Evolutionary conservation across 1,140 invertebrate species (phyloP).

Genomic region (Adelges cooleyi): DNA sequence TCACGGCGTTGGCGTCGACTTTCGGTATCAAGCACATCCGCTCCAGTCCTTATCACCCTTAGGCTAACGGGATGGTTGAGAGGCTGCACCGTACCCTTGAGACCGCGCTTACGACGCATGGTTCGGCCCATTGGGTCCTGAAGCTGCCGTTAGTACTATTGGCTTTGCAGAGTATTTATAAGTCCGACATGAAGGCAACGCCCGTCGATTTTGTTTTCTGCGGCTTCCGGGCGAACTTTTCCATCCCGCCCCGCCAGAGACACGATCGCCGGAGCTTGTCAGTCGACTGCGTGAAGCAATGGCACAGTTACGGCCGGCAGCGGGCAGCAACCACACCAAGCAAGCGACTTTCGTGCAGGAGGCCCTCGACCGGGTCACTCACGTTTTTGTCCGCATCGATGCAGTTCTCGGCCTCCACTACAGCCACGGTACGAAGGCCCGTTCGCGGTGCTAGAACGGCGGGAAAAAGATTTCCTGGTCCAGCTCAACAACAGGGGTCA

Average conservation of each 20-base stretch:
- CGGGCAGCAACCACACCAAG: not conserved
- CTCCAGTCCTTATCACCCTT: constrained; percentile 38
- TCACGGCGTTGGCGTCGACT: not conserved
- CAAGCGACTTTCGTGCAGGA: constrained; percentile 31
- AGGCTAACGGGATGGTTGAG: constrained; percentile 35
- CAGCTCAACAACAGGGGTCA: not conserved
- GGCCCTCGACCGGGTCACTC: constrained; percentile 31
- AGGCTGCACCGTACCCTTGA: constrained; percentile 39
- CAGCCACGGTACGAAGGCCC: constrained; percentile 35
- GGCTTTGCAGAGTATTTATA: not conserved
- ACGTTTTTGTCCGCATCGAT: constrained; percentile 35
- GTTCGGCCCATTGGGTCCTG: constrained; percentile 20
- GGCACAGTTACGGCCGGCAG: not conserved
- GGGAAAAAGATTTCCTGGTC: constrained; percentile 33
- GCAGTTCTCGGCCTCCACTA: constrained; percentile 28
- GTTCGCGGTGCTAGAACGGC: constrained; percentile 32
- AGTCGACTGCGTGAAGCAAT: not conserved
- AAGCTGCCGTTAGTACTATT: constrained; percentile 32
- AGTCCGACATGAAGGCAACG: constrained; percentile 33
- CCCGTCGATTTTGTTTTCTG: constrained; percentile 36
- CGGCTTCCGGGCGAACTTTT: constrained; percentile 36
- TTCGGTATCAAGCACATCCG: constrained; percentile 1
- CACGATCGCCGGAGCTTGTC: not conserved
- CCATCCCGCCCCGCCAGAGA: not conserved
- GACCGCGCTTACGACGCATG: constrained; percentile 34